Percentiles rank a stretch among this genome's conserved stretches.
These are phyloP conservation scores for Lepus timidus DNA, from an alignment of 2,113 vertebrate genomes.

Conservation along the genomic window DNA sequence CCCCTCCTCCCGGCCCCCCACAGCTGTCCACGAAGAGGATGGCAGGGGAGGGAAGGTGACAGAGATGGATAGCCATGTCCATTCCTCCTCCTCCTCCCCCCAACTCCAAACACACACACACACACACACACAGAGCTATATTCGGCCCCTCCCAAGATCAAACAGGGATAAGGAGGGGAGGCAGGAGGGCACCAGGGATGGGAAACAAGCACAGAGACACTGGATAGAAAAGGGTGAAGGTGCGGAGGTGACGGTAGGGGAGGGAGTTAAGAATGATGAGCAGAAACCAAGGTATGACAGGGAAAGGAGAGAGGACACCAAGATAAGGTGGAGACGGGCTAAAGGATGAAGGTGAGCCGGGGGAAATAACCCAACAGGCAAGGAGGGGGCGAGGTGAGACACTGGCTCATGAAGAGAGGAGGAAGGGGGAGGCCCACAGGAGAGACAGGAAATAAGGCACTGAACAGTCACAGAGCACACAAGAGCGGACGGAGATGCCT, in stretches of 20 bases:
- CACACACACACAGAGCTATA: not conserved
- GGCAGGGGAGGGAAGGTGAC: constrained; percentile 44
- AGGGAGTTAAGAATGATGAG: not conserved
- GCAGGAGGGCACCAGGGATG: not conserved
- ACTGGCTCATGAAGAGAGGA: constrained; percentile 51
- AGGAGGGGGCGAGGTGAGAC: constrained; percentile 31
- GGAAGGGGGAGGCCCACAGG: not conserved
- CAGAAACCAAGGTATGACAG: not conserved
- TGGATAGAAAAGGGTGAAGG: not conserved
- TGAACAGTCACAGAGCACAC: not conserved
- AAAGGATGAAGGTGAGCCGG: not conserved
- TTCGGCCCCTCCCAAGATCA: constrained; percentile 53
- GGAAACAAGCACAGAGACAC: not conserved
- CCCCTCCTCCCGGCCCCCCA: constrained; percentile 32
- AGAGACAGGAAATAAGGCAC: not conserved
- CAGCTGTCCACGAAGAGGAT: constrained; percentile 66
- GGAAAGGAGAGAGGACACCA: not conserved
- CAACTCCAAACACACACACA: constrained; percentile 1
- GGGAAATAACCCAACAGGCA: not conserved
- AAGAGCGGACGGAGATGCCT: not conserved
- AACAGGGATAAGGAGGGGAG: constrained; percentile 39
- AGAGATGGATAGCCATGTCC: constrained; percentile 64
- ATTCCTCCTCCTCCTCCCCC: constrained; percentile 53
- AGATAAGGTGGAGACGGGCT: not conserved
- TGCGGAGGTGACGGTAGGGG: not conserved